Base-by-base conservation (phyloP, 1,140 invertebrate species). In the Rhagoletis zephyria region DNA sequence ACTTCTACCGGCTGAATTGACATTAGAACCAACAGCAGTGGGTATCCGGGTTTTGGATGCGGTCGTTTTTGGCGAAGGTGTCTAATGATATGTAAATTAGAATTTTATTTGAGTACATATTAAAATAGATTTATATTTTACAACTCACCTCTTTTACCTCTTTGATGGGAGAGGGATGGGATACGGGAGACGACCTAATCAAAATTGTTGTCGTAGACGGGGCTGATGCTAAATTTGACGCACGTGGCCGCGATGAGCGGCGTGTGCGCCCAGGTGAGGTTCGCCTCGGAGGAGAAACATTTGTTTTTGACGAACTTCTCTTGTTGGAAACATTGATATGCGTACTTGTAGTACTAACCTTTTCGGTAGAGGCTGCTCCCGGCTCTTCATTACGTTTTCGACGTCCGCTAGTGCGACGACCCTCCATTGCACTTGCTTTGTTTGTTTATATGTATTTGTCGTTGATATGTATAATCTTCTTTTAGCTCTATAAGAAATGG, bases 201-300 rank as follows among this genome's bases (percentile, higher is more conserved):
- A 56, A 19, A 56, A 81, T 81, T 45, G 89, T 65, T 3, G 85
- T 85, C 56, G 67, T 85, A 2, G 60, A 42, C 70, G 87, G 77
- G 0, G 90, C n/a, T 3, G 88, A 85, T 0, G 88, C 89, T 4
- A 87, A 3, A 6, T 87, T 61, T 3, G 90, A 89, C 10, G 90
- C 90, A 12, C 90, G 89, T 4, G 91, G 90, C 19, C 91, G 87
- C 40, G 91, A 92, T 64, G 91, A 91, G 85, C 91, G 91, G 0
- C 91, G 89, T 6, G 85, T 89, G 86, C 90, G 88, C 0, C 90
- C 86, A 19, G 91, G 91, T 2, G 91, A 91, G 4, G 77, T 74
- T 7, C 91, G 91, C 91, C 85, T 77, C n/a, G 65, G 4, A 42
- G 87, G 87, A 42, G 87, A 88, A 42, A 64, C 64, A 4, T 64